Evolutionary conservation across 2,113 vertebrate genomes (phyloP), one percentile per base, ranked within the genome.

Genomic region (Trogon surrucura): DNA sequence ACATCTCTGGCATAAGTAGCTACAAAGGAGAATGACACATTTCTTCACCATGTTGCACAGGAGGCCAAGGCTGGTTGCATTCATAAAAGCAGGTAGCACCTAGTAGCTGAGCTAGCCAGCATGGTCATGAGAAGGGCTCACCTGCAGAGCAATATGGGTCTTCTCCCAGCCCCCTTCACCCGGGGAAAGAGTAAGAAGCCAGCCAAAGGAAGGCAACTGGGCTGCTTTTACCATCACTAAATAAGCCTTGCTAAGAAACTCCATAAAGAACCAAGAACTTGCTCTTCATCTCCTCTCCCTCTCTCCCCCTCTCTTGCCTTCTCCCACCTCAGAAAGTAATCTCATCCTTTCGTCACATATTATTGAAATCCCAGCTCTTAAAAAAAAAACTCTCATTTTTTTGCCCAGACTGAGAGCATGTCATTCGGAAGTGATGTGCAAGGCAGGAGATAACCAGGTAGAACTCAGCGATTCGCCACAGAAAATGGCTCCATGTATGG

Each of bases 381-480:
- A 97, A 98, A 98, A 96, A 98, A 97, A 97, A 97, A 6, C 96
- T 97, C 98, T 98, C 98, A 98, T 98, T 98, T 96, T 41, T 98
- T 98, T 98, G 97, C 98, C 98, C 97, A 97, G 98, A 98, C 98
- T 97, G 98, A 98, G 98, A 98, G 98, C 98, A 98, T 98, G 98
- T 98, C 98, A 98, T 98, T 98, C 88, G 98, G 98, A 98, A 98
- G 97, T 98, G 98, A 98, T 98, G 98, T 98, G 98, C 98, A 98
- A 98, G 98, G 98, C 98, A 98, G 97, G 97, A 98, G 98, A 98
- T 98, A 98, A 98, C 98, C 98, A 98, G 98, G 98, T 98, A 98
- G 98, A 98, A 98, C 98, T 98, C 98, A 98, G 96, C 97, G 95
- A 98, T 98, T 98, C 97, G 98, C 98, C 98, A 98, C 98, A 98